Percentiles rank a stretch among this genome's conserved stretches.
Evolutionary conservation across 1,140 invertebrate species (phyloP).

Genomic region (Drosophila murphyi): DNA sequence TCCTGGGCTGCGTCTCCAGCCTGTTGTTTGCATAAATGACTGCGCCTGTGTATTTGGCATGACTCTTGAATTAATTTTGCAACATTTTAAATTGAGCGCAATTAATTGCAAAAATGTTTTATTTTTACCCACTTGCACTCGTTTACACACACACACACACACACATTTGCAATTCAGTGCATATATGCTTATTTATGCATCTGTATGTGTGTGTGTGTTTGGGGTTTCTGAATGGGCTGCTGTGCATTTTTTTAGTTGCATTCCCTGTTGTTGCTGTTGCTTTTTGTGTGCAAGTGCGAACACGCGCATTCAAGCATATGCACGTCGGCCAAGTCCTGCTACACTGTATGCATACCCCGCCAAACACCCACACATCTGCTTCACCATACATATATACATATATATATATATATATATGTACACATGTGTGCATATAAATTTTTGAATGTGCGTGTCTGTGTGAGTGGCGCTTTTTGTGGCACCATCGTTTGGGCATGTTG

Average conservation of each 20-base stretch:
- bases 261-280: slow-evolving; percentile 29
- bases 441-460: slow-evolving; percentile 30
- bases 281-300: slow-evolving; percentile 77
- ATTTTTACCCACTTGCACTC: slow-evolving; percentile 80
- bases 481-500: slow-evolving; percentile 69
- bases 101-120: slow-evolving; percentile 84
- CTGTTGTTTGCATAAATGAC: slow-evolving; percentile 78
- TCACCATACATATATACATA: slow-evolving; percentile 6
- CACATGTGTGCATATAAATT: slow-evolving; percentile 23
- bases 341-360: slow-evolving; percentile 2
- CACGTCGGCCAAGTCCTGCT: slow-evolving; percentile 48
- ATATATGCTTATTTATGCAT: slow-evolving; percentile 8
- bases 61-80: slow-evolving; percentile 84
- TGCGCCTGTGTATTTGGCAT: slow-evolving; percentile 83
- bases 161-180: background rate
- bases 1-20: background rate
- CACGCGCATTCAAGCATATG: slow-evolving; percentile 82
- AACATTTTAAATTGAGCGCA: slow-evolving; percentile 84
- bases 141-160: slow-evolving; percentile 36
- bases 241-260: slow-evolving; percentile 64
- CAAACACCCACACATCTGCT: slow-evolving; percentile 1
- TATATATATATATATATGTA: slow-evolving; percentile 8
- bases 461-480: slow-evolving; percentile 56
- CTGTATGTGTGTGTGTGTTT: slow-evolving; percentile 37
- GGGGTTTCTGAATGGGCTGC: slow-evolving; percentile 59